phyloP scores from a whole-genome alignment of 2,888 invertebrate species.

The Hyalella azteca region DNA sequence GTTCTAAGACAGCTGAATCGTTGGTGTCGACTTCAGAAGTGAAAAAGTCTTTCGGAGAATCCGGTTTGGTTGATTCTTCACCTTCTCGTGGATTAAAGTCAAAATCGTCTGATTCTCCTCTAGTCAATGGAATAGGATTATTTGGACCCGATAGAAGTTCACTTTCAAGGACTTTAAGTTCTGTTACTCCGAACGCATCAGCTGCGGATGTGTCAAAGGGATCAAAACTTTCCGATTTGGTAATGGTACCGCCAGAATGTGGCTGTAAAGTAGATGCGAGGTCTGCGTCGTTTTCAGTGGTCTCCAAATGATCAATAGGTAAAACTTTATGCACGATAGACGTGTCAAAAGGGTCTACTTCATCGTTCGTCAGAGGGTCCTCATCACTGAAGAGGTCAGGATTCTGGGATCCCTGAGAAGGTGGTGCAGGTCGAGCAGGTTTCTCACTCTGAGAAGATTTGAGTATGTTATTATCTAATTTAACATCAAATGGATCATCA shows the following conservation, averaged over 20 bases:
- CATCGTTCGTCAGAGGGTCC: conserved; percentile 35
- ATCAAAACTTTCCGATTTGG: conserved; percentile 52
- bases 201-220: conserved; percentile 59
- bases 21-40: conserved; percentile 62
- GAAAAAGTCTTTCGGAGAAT: conserved; percentile 69
- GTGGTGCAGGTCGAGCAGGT: conserved; percentile 63
- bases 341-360: conserved; percentile 69
- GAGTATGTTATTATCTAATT: conserved; percentile 49
- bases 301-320: conserved; percentile 49
- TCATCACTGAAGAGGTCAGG: background rate
- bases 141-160: conserved; percentile 66
- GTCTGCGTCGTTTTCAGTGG: conserved; percentile 45
- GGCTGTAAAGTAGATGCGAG: conserved; percentile 53
- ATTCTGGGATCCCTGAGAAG: conserved; percentile 53
- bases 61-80: conserved; percentile 58
- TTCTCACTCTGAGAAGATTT: background rate
- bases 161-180: conserved; percentile 69
- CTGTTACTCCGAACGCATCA: conserved; percentile 62
- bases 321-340: conserved; percentile 71
- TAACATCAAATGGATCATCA: conserved; percentile 58
- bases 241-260: conserved; percentile 35
- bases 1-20: conserved; percentile 61
- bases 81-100: conserved; percentile 60
- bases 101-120: conserved; percentile 59
- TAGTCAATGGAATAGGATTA: background rate